phyloP scores from a whole-genome alignment of 2,113 vertebrate species.

The Tetraodon nigroviridis region DNA sequence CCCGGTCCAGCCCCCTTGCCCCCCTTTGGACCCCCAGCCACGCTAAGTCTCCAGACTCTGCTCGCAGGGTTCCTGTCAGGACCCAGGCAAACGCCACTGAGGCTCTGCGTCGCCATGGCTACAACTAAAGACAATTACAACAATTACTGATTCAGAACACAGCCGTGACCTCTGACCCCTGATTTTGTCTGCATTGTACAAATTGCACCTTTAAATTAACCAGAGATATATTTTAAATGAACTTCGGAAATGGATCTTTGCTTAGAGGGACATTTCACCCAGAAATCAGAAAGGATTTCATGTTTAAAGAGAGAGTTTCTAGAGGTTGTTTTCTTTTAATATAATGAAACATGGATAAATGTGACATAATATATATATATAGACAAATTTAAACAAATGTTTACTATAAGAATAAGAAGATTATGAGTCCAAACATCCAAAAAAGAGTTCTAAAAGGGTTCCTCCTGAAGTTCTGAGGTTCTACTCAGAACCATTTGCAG shows the following conservation, averaged over 20 bases:
- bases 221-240: slow-evolving; percentile 4
- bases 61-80: too few species aligned
- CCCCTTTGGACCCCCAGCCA: too few species aligned
- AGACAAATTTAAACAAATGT: not conserved
- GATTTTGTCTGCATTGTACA: not conserved
- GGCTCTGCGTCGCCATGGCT: not conserved
- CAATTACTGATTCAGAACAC: not conserved
- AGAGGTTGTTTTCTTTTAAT: not conserved
- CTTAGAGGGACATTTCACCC: not conserved
- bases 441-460: too few species aligned
- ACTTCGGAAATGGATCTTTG: not conserved
- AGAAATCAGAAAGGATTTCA: not conserved
- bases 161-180: not conserved
- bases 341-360: not conserved
- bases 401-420: not conserved
- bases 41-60: too few species aligned
- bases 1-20: too few species aligned
- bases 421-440: too few species aligned
- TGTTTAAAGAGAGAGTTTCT: not conserved
- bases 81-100: too few species aligned
- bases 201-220: not conserved
- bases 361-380: not conserved
- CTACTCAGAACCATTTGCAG: too few species aligned
- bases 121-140: not conserved
- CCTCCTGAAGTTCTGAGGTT: too few species aligned